Conservation (phyloP, 2,888 invertebrate species). For the Hoplodrina blanda region DNA sequence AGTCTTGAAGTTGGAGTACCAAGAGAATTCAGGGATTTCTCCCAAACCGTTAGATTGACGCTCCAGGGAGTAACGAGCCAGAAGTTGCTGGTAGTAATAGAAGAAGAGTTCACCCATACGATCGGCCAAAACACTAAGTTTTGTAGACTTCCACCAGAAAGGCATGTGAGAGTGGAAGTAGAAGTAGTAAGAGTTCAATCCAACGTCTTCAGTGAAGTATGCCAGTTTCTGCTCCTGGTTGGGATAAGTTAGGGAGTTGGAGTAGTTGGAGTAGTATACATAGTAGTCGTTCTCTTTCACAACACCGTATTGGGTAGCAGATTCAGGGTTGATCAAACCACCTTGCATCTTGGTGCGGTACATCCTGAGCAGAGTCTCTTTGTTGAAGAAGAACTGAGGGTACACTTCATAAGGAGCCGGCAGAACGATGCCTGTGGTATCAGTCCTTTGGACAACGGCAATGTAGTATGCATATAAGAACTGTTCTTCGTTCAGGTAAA, state of each 20-base stretch:
- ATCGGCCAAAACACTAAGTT: slow-evolving; percentile 86
- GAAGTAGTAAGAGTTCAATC: slow-evolving; percentile 92
- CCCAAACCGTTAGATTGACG: slow-evolving; percentile 92
- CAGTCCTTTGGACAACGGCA: slow-evolving; percentile 91
- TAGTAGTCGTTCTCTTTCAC: slow-evolving; percentile 82
- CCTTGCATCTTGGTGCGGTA: slow-evolving; percentile 84
- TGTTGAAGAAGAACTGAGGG: slow-evolving; percentile 92
- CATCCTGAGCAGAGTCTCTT: slow-evolving; percentile 87
- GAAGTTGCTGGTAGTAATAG: slow-evolving; percentile 92
- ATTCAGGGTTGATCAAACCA: slow-evolving; percentile 73
- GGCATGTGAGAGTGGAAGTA: slow-evolving; percentile 92
- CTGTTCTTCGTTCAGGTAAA: slow-evolving; percentile 91
- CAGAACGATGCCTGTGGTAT: slow-evolving; percentile 90
- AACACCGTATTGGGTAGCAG: slow-evolving; percentile 80
- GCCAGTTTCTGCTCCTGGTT: slow-evolving; percentile 91
- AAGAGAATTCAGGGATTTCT: slow-evolving; percentile 91
- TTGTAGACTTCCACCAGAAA: slow-evolving; percentile 91
- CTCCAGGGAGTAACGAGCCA: slow-evolving; percentile 93
- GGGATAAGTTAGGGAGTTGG: slow-evolving; percentile 86
- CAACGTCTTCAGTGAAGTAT: slow-evolving; percentile 94
- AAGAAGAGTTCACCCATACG: slow-evolving; percentile 92
- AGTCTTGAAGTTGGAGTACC: slow-evolving; percentile 90
- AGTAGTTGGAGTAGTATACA: slow-evolving; percentile 91
- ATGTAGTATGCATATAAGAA: slow-evolving; percentile 92
- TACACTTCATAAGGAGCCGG: slow-evolving; percentile 93